phyloP scores from a whole-genome alignment of 1,140 invertebrate species.

The Brachionus manjavacas region DNA sequence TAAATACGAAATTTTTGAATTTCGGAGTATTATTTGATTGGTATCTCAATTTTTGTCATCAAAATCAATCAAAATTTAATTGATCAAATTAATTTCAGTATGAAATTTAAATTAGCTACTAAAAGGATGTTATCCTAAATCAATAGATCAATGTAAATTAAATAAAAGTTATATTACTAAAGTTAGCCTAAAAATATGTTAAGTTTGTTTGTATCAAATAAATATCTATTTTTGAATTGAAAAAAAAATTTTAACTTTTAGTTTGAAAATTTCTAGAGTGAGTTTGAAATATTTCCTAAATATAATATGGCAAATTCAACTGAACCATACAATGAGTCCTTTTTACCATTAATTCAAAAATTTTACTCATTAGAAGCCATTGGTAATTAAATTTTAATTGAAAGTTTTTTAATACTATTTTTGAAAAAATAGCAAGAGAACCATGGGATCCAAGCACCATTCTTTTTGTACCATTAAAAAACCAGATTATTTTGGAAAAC shows the following conservation, averaged over 20 bases:
- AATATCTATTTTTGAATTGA: neutral
- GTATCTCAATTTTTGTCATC: no score
- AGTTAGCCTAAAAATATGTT: neutral
- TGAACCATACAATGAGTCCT: constrained; percentile 18
- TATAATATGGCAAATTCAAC: neutral
- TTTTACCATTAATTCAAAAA: constrained; percentile 33
- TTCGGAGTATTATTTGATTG: no score
- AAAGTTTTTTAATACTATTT: neutral
- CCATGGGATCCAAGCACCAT: neutral
- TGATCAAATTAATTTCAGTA: no score
- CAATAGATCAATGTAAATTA: no score
- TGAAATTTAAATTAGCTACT: no score
- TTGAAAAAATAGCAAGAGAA: neutral
- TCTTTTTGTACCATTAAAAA: constrained; percentile 8
- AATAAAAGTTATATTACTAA: no score
- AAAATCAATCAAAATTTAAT: no score
- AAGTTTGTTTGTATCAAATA: neutral
- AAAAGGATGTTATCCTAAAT: no score
- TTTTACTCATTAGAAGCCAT: constrained; percentile 30
- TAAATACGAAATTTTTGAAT: no score
- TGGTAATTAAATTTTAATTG: neutral
- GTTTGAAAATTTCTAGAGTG: neutral
- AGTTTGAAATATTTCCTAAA: neutral
- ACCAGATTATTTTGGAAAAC: neutral
- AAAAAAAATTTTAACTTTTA: neutral